phyloP scores from a whole-genome alignment of 2,797 vertebrate species.

The Gephyroberyx darwinii region DNA sequence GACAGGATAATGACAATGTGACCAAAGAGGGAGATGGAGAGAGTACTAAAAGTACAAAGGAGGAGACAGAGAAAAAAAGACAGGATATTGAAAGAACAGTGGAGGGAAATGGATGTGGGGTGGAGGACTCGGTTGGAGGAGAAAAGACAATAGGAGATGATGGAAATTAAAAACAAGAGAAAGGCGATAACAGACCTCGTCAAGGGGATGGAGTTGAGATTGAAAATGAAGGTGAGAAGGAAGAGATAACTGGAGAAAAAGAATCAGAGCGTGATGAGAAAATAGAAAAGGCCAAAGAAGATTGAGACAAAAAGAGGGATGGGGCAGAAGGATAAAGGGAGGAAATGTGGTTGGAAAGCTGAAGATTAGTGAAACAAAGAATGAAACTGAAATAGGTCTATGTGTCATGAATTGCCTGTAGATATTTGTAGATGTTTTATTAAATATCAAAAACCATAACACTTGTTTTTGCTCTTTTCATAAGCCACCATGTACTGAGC shows the following conservation, averaged over 20 bases:
- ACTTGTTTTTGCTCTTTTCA: too few relatives aligned
- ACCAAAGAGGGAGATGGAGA: slow-evolving; percentile 66
- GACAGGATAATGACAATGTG: slow-evolving; percentile 42
- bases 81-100: slow-evolving; percentile 38
- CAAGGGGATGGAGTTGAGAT: slow-evolving; percentile 67
- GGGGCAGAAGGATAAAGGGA: slow-evolving; percentile 1
- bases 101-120: slow-evolving; percentile 30
- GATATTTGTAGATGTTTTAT: neutral
- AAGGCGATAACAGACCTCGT: slow-evolving; percentile 51
- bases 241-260: slow-evolving; percentile 10
- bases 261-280: slow-evolving; percentile 21
- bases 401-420: neutral
- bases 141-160: slow-evolving; percentile 22
- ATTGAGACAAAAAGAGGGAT: neutral
- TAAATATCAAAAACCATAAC: neutral
- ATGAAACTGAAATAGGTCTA: neutral
- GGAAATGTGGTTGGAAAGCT: neutral
- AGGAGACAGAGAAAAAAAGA: slow-evolving; percentile 6
- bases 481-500: neutral
- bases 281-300: slow-evolving; percentile 11
- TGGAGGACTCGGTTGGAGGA: slow-evolving; percentile 15
- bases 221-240: slow-evolving; percentile 31
- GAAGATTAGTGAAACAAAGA: neutral
- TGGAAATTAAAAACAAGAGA: slow-evolving; percentile 27
- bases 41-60: slow-evolving; percentile 64